Evolutionary conservation across 30 jellyfish, hydroid and myxozoan genomes (phyloP), one percentile per base, ranked within the genome.

Genomic region (Cassiopea xamachana): DNA sequence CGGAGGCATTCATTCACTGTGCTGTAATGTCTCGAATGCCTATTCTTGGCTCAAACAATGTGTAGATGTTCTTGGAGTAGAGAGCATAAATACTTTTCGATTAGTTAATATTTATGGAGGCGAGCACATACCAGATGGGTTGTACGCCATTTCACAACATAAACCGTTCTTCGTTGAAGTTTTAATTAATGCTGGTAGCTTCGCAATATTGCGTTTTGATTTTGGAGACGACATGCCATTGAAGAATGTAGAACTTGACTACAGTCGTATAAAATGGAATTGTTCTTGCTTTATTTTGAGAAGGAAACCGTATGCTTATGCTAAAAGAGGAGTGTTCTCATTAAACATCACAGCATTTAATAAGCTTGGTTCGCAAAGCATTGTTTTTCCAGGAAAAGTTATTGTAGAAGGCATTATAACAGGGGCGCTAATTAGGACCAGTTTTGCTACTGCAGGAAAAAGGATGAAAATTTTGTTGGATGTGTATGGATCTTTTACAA

Each of bases 101-200:
- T 60, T 88, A 12, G 87, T 88, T 1, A 69, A 46, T 74, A 27
- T 88, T 0, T 70, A 82, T 19, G 95, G 95, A 6, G 95, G 90
- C 39, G 15, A 78, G 82, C 90, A 78, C 55, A 69, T 48, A 50
- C 45, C 59, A 7, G 17, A 72, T 14, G 95, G 95, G 60, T 43
- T 15, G 43, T 88, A 88, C 47, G 86, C 90, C 82, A 69, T 88
- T 7, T 47, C 68, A 55, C 80, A 69, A 83, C 46, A 67, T 49
- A 68, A 60, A 1, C 7, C 39, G n/a, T 60, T 88, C 27, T 88
- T 67, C 48, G 17, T 79, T 46, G 95, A 88, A 46, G 90, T 88
- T 18, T 64, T 79, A 12, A 90, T 88, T 2, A 88, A 78, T 51
- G 95, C 95, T 5, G 95, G 95, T 7, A 88, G 95, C 51, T 88